Conservation (phyloP, 1,140 invertebrate species). For the Drosophila willistoni region DNA sequence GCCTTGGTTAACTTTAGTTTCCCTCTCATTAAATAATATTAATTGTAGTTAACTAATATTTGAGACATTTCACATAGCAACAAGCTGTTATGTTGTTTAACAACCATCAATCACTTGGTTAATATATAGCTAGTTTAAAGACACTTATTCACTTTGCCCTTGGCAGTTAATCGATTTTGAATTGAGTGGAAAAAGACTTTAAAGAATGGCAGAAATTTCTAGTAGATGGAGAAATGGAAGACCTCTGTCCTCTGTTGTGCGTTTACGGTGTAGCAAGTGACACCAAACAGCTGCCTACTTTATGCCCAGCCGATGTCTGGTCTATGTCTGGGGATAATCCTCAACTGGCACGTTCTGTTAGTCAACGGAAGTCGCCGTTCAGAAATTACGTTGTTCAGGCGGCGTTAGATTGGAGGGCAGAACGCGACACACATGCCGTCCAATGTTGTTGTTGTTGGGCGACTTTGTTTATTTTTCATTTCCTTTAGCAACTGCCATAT, state of each 20-base stretch:
- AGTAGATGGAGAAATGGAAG: constrained; percentile 8
- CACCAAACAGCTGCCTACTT: constrained; percentile 52
- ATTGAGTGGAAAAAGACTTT: constrained; percentile 12
- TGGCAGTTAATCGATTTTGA: constrained; percentile 50
- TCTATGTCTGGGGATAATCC: constrained; percentile 64
- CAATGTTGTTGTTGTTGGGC: constrained; percentile 29
- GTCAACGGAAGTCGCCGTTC: constrained; percentile 56
- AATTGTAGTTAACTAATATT: neutral
- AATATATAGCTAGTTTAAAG: constrained; percentile 47
- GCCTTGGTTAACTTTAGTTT: too few relatives aligned
- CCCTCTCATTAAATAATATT: neutral
- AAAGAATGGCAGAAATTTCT: neutral
- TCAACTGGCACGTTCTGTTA: constrained; percentile 66
- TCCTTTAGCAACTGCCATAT: constrained; percentile 71
- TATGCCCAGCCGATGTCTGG: constrained; percentile 24
- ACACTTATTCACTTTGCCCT: constrained; percentile 6
- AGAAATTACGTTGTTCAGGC: constrained; percentile 54
- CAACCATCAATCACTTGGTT: constrained; percentile 9
- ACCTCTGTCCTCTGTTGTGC: constrained; percentile 31
- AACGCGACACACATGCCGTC: constrained; percentile 33
- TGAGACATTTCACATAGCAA: neutral
- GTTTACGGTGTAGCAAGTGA: constrained; percentile 61
- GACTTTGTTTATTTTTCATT: constrained; percentile 76
- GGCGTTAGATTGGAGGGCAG: neutral
- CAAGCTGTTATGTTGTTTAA: neutral